These are phyloP conservation scores for Mylabris sibirica DNA, from an alignment of 2,888 invertebrate species.

Conservation along the genomic window DNA sequence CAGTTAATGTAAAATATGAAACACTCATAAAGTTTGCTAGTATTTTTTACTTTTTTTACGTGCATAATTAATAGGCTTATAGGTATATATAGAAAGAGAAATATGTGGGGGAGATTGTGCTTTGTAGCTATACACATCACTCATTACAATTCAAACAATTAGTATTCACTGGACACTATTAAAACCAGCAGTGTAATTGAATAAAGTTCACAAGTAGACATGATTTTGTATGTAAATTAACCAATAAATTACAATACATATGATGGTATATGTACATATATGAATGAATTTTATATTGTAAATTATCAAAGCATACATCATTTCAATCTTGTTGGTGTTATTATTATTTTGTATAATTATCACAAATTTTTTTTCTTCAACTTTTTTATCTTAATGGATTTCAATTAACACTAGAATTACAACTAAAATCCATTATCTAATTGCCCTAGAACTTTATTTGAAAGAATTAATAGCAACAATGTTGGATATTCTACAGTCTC, in stretches of 20 bases:
- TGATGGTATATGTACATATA: not conserved
- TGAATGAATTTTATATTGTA: not conserved
- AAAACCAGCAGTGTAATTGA: slow-evolving; percentile 11
- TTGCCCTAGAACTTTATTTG: not conserved
- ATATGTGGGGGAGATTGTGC: not conserved
- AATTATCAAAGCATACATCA: not conserved
- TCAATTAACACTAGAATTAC: slow-evolving; percentile 1
- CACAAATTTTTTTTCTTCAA: too few relatives aligned
- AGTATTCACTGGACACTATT: slow-evolving; percentile 12
- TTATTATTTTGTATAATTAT: not conserved
- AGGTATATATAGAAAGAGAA: not conserved
- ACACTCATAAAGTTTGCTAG: not conserved
- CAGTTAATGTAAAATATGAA: not conserved
- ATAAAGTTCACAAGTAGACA: slow-evolving; percentile 14
- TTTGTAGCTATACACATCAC: not conserved
- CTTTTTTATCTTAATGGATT: not conserved
- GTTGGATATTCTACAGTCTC: not conserved
- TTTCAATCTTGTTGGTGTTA: not conserved
- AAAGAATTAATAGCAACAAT: not conserved
- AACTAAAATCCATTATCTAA: slow-evolving; percentile 12
- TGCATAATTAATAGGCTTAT: not conserved
- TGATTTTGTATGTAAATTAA: slow-evolving; percentile 11
- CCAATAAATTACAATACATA: slow-evolving; percentile 4
- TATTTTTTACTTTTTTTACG: not conserved
- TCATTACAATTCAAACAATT: not conserved